Evolutionary conservation across 2,113 vertebrate genomes (phyloP).

Genomic region (Sebastes fasciatus): DNA sequence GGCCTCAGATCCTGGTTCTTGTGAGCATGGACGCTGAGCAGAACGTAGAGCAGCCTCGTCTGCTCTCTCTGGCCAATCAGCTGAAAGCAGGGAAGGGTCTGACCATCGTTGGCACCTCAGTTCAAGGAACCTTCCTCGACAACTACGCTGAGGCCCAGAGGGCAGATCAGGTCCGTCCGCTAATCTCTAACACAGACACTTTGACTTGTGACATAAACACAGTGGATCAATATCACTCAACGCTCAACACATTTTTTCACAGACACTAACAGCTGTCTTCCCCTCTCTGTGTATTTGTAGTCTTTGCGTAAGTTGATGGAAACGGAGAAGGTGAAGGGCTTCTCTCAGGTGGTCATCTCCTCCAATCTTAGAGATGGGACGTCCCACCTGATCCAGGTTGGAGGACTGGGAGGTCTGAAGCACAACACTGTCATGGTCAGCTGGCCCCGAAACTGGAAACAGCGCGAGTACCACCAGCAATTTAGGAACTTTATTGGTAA

Average conservation of each 20-base stretch:
- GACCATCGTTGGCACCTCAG: slow-evolving; percentile 94
- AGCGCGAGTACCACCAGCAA: slow-evolving; percentile 91
- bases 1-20: slow-evolving; percentile 95
- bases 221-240: neutral
- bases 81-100: slow-evolving; percentile 98
- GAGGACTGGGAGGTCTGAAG: slow-evolving; percentile 95
- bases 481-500: slow-evolving; percentile 96
- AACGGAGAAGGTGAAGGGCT: slow-evolving; percentile 96
- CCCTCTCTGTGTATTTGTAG: slow-evolving; percentile 73
- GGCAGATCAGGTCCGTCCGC: slow-evolving; percentile 90
- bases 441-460: slow-evolving; percentile 96
- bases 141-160: slow-evolving; percentile 91
- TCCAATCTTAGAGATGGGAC: slow-evolving; percentile 94
- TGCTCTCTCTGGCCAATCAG: slow-evolving; percentile 95
- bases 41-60: slow-evolving; percentile 95
- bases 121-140: slow-evolving; percentile 94
- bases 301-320: slow-evolving; percentile 95
- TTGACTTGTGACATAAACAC: neutral
- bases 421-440: slow-evolving; percentile 96
- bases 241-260: neutral
- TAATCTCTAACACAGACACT: neutral
- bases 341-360: slow-evolving; percentile 96
- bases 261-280: neutral
- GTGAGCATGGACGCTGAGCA: slow-evolving; percentile 93
- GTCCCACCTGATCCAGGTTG: slow-evolving; percentile 96